Conservation (phyloP, 2,113 vertebrate genomes). For the Nycticryphes semicollaris region DNA sequence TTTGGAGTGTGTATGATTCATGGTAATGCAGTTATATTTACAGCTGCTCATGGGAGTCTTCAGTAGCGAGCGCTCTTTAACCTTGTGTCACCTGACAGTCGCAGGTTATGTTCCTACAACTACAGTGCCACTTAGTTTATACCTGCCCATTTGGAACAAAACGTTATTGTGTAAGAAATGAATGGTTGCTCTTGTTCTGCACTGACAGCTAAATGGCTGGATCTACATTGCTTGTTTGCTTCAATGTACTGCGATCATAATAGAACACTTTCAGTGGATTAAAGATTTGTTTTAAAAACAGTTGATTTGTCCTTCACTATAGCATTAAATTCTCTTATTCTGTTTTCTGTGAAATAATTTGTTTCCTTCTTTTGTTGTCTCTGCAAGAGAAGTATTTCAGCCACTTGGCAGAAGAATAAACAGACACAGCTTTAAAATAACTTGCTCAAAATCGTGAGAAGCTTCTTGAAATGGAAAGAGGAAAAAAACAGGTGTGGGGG, state of each 20-base stretch:
- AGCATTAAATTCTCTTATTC: neutral
- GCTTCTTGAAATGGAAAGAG: neutral
- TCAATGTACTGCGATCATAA: neutral
- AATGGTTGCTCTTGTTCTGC: neutral
- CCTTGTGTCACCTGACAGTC: neutral
- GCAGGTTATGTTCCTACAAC: neutral
- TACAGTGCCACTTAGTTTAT: neutral
- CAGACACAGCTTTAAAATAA: neutral
- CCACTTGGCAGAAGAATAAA: constrained; percentile 24
- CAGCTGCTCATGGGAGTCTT: neutral
- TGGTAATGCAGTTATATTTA: fast-evolving
- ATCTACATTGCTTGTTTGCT: neutral
- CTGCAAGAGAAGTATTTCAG: neutral
- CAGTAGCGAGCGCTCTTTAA: neutral
- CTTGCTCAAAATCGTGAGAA: neutral
- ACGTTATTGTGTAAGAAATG: neutral
- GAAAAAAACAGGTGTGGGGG: neutral
- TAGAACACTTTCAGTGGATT: neutral
- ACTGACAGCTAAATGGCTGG: neutral
- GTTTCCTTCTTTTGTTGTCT: neutral
- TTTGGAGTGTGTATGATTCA: neutral
- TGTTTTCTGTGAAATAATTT: constrained; percentile 19
- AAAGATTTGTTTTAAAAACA: constrained; percentile 16
- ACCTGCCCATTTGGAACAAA: neutral
- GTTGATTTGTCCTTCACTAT: neutral